These are phyloP conservation scores for Oreocharis arfaki DNA, from an alignment of 2,113 vertebrate genomes.

Conservation along the genomic window DNA sequence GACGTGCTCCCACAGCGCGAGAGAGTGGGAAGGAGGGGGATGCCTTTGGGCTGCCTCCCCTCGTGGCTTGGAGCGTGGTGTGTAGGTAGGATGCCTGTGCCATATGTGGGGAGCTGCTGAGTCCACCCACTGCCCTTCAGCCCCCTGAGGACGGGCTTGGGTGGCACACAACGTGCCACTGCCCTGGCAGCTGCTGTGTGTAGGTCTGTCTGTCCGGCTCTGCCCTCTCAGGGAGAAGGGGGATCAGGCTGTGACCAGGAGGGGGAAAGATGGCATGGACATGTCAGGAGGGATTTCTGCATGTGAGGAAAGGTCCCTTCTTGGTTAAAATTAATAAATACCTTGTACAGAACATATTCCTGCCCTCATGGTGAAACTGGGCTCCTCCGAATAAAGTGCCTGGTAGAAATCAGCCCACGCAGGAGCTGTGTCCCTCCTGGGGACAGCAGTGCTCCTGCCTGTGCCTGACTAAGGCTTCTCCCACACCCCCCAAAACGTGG, in stretches of 20 bases:
- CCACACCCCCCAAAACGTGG: background rate
- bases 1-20: fast-evolving
- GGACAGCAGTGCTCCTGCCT: background rate
- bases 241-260: background rate
- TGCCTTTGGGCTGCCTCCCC: background rate
- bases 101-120: background rate
- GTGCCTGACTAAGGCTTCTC: background rate
- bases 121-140: background rate
- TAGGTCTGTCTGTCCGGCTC: background rate
- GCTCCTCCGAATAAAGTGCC: slow-evolving; percentile 38
- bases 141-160: background rate
- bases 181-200: background rate
- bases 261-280: background rate
- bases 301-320: background rate
- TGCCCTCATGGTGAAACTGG: background rate
- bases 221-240: fast-evolving
- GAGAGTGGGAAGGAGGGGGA: background rate
- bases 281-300: background rate
- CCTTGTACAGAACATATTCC: background rate
- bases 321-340: background rate
- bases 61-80: fast-evolving
- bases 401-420: background rate
- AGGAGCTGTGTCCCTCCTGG: background rate
- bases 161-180: fast-evolving
- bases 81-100: background rate